Evolutionary conservation across 2,113 vertebrate genomes (phyloP), one percentile per base, ranked within the genome.

Genomic region (Nannobrachium achirus): DNA sequence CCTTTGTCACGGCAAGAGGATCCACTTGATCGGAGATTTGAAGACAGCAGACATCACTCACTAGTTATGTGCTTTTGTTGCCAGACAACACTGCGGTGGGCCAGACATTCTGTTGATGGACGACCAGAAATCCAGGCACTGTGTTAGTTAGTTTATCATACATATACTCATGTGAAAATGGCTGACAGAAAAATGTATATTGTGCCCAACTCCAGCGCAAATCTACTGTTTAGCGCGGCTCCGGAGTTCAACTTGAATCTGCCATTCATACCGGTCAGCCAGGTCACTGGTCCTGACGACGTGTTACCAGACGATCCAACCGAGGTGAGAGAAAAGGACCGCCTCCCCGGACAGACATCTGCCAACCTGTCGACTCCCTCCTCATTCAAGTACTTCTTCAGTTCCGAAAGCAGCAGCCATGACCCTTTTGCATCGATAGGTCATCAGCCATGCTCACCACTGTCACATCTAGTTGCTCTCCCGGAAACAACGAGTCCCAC

Each of bases 251-350:
- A 84, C 69, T 98, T 99, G 80, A 93, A 91, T 4, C 79, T 99
- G 61, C 97, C 97, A 15, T 99, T 99, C 85, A 94, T 99, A 61
- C 97, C 97, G 0, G 96, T 99, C 82, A 96, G 95, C 59, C 96
- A 96, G 60, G 93, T 94, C 9, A 77, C 88, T 0, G 85, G 80
- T 7, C 86, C 94, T 7, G 91, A 92, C 6, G 7, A 68, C 69
- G 59, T 71, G 0, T 33, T 57, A 5, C 73, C 73, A 98, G 98
- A 97, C 74, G 98, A 99, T 88, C 92, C 94, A 39, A 92, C 90
- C 40, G 97, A 99, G 0, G 98, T 98, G 51, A 97, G 97, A 63
- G 98, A 99, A 88, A 97, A 98, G 88, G 98, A 99, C 91, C 98
- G 95, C 78, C 98, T 99, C 71, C 89, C 98, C 19, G 97, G 97